phyloP scores from a whole-genome alignment of 2,888 invertebrate species.

The Melinaea marsaeus region DNA sequence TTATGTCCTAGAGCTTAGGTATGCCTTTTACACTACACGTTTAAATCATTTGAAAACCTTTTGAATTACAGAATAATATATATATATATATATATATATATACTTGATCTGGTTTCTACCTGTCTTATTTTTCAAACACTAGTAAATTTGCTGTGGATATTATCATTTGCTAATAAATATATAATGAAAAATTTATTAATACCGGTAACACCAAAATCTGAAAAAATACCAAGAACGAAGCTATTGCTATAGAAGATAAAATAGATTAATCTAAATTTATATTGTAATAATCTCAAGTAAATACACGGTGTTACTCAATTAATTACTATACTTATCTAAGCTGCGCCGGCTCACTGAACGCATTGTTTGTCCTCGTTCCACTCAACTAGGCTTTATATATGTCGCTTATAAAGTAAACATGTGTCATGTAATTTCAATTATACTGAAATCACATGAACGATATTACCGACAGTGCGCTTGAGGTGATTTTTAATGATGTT shows the following conservation, averaged over 20 bases:
- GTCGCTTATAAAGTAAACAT: conserved; percentile 3
- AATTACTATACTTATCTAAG: conserved; percentile 15
- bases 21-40: not conserved
- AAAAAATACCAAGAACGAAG: too few relatives aligned
- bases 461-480: not conserved
- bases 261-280: too few relatives aligned
- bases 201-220: too few relatives aligned
- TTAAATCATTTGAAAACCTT: not conserved
- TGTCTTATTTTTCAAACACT: too few relatives aligned
- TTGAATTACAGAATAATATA: not conserved
- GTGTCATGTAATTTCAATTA: conserved; percentile 14
- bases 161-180: too few relatives aligned
- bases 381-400: conserved; percentile 20
- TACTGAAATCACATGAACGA: conserved; percentile 7
- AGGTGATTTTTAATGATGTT: too few relatives aligned
- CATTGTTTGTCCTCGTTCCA: conserved; percentile 20
- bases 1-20: conserved; percentile 6
- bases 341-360: conserved; percentile 18
- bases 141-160: too few relatives aligned
- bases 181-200: too few relatives aligned
- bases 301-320: not conserved
- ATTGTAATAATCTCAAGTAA: too few relatives aligned
- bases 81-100: not conserved
- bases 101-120: too few relatives aligned
- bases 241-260: too few relatives aligned